phyloP scores from a whole-genome alignment of 1,140 invertebrate genomes.

The Hyposmocoma kahamanoa region DNA sequence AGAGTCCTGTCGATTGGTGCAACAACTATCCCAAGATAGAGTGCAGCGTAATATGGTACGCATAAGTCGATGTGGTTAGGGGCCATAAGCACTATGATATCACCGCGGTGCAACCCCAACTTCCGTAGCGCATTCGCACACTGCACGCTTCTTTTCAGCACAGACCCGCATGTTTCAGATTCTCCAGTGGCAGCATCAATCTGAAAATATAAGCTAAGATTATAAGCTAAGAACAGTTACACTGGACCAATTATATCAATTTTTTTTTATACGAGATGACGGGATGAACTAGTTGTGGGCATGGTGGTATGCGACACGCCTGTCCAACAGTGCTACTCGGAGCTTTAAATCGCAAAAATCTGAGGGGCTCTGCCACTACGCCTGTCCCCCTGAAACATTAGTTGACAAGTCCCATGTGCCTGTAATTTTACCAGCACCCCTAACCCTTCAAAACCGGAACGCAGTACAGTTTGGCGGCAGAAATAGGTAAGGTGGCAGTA shows the following conservation, averaged over 20 bases:
- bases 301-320: background rate
- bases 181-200: conserved; percentile 54
- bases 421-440: too few species aligned
- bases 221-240: background rate
- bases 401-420: too few species aligned
- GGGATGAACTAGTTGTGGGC: background rate
- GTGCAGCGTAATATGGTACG: conserved; percentile 43
- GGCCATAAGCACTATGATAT: conserved; percentile 46
- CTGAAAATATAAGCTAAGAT: conserved; percentile 21
- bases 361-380: background rate
- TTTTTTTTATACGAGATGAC: too few species aligned
- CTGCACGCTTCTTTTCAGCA: conserved; percentile 30
- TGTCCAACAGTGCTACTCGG: too few species aligned
- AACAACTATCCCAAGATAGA: conserved; percentile 31
- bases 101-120: conserved; percentile 32
- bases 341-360: too few species aligned
- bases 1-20: conserved; percentile 9
- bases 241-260: too few species aligned
- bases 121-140: conserved; percentile 38
- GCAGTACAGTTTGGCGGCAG: too few species aligned
- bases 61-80: conserved; percentile 43
- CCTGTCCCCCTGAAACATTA: background rate
- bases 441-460: too few species aligned
- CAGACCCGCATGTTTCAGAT: conserved; percentile 39
- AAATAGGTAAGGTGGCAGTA: too few species aligned